A percentile compares a stretch with the other conserved stretches of the same genome.
Evolutionary conservation across 2,113 vertebrate genomes (phyloP).

Genomic region (Chamaea fasciata): DNA sequence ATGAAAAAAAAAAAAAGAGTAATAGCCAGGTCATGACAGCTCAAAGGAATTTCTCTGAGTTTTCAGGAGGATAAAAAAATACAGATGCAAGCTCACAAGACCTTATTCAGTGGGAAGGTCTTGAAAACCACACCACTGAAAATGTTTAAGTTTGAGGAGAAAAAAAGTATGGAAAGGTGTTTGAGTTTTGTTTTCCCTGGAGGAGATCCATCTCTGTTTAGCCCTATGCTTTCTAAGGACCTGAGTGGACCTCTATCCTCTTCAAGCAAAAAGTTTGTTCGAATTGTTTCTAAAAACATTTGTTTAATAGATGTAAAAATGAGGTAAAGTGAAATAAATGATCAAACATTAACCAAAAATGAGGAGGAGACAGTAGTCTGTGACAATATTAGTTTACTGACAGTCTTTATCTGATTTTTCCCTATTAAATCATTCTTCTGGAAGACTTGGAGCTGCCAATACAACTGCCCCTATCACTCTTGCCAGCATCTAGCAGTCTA

Average conservation of each 20-base stretch:
- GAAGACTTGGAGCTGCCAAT: background rate
- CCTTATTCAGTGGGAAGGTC: background rate
- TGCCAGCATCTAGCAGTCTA: background rate
- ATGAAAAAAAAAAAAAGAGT: background rate
- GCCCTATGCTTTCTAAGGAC: background rate
- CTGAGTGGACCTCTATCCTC: background rate
- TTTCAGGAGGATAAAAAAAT: background rate
- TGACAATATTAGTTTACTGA: background rate
- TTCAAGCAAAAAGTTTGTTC: background rate
- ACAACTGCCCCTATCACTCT: background rate
- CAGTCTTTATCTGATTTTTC: background rate
- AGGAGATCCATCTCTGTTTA: background rate
- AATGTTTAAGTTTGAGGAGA: background rate
- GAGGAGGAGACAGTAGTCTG: background rate
- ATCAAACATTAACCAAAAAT: background rate
- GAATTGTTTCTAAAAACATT: background rate
- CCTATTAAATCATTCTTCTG: background rate
- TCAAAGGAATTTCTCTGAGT: background rate
- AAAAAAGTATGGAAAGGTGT: background rate
- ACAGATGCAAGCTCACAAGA: background rate
- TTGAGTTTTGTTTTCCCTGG: background rate
- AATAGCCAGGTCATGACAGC: background rate
- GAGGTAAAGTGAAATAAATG: background rate
- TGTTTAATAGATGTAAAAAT: background rate
- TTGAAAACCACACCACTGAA: background rate